Evolutionary conservation across 2,797 vertebrate species (phyloP).

Genomic region (Sphenopsis melanotis): DNA sequence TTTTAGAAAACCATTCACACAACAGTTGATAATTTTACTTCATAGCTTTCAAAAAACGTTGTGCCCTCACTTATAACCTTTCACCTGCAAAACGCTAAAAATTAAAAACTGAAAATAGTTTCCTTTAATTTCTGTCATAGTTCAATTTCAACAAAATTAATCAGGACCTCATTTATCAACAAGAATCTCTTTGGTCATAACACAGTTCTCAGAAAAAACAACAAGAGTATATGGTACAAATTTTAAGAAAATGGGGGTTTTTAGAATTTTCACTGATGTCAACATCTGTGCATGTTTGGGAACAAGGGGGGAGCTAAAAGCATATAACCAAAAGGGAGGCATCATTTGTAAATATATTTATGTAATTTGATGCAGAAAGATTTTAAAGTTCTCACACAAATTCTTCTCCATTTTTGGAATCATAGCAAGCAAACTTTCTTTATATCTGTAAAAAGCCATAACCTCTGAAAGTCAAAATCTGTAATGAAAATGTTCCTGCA

Average conservation of each 20-base stretch:
- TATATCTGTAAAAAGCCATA: background rate
- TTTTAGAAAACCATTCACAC: background rate
- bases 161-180: background rate
- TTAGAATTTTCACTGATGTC: background rate
- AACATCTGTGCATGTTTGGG: background rate
- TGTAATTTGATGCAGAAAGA: background rate
- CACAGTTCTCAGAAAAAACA: background rate
- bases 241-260: fast-evolving
- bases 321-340: fast-evolving
- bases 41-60: background rate
- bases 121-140: background rate
- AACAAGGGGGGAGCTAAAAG: background rate
- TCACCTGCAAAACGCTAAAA: background rate
- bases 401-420: background rate
- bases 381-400: background rate
- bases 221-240: background rate
- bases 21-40: background rate
- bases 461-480: background rate
- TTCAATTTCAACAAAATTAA: background rate
- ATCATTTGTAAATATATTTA: background rate
- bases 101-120: background rate
- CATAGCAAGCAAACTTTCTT: background rate
- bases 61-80: background rate
- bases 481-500: background rate
- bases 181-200: background rate